These are phyloP conservation scores for Sarcophaga bullata DNA, from an alignment of 1,140 invertebrate genomes.

Conservation along the genomic window DNA sequence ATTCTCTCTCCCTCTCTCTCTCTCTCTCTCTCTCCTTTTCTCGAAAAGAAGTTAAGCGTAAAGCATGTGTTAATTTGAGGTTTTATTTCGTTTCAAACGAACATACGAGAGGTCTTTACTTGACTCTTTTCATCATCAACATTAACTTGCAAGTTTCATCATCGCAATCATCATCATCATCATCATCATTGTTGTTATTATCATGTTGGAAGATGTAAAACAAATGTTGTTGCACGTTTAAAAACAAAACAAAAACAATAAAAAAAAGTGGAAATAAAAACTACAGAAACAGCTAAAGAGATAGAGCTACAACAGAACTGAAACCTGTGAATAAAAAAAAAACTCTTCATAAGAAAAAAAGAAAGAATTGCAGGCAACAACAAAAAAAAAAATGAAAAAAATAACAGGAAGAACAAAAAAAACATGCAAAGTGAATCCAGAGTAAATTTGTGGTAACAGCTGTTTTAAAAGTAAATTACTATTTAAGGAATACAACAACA, in stretches of 20 bases:
- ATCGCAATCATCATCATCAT: not conserved
- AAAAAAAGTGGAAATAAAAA: not conserved
- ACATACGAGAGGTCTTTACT: not conserved
- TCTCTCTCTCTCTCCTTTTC: not conserved
- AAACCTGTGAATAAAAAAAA: not conserved
- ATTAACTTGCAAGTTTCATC: not conserved
- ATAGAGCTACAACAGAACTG: too few relatives aligned
- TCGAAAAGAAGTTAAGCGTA: constrained; percentile 13
- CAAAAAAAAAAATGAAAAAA: not conserved
- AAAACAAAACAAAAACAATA: not conserved
- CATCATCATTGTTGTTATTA: not conserved
- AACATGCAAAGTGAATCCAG: constrained; percentile 40
- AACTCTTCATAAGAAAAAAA: not conserved
- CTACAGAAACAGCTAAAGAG: constrained; percentile 41
- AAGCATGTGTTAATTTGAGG: constrained; percentile 62
- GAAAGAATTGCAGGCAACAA: not conserved
- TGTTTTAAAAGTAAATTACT: constrained; percentile 42
- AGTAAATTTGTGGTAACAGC: constrained; percentile 43
- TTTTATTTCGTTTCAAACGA: constrained; percentile 43
- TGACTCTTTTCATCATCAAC: not conserved
- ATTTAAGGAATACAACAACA: not conserved
- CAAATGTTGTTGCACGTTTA: constrained; percentile 28
- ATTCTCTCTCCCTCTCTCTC: not conserved
- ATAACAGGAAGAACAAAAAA: constrained; percentile 2
- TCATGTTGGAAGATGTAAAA: constrained; percentile 31